These are phyloP conservation scores for Patella caerulea DNA, from an alignment of 2,888 invertebrate genomes.

Conservation along the genomic window DNA sequence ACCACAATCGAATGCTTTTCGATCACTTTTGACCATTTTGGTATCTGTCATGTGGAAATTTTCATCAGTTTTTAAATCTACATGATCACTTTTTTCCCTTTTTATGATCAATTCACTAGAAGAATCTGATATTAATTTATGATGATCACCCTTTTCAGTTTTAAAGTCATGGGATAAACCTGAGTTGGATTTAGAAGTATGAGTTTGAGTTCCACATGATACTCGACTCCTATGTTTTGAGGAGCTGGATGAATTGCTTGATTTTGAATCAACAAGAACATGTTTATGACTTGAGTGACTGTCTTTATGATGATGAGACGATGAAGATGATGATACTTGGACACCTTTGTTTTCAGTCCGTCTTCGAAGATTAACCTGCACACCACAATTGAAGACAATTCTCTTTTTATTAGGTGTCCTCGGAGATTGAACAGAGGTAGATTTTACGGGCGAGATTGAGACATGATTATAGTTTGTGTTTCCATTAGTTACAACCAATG, in stretches of 20 bases:
- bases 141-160: not conserved
- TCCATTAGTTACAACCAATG: not conserved
- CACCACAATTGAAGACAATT: constrained; percentile 54
- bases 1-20: not conserved
- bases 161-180: not conserved
- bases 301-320: not conserved
- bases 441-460: not conserved
- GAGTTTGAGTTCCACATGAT: not conserved
- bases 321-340: constrained; percentile 41
- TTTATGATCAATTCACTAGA: not conserved
- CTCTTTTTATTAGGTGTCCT: constrained; percentile 41
- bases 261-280: not conserved
- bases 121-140: not conserved
- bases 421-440: constrained; percentile 3
- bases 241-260: not conserved
- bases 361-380: constrained; percentile 56
- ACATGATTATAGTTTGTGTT: not conserved
- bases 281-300: not conserved
- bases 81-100: not conserved
- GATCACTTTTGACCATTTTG: not conserved
- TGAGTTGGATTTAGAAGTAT: not conserved
- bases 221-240: not conserved
- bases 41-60: not conserved
- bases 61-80: not conserved
- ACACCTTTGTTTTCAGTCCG: constrained; percentile 51